These are phyloP conservation scores for Catostylus mosaicus DNA, from an alignment of 30 jellyfish, hydroid and myxozoan genomes.

Conservation along the genomic window DNA sequence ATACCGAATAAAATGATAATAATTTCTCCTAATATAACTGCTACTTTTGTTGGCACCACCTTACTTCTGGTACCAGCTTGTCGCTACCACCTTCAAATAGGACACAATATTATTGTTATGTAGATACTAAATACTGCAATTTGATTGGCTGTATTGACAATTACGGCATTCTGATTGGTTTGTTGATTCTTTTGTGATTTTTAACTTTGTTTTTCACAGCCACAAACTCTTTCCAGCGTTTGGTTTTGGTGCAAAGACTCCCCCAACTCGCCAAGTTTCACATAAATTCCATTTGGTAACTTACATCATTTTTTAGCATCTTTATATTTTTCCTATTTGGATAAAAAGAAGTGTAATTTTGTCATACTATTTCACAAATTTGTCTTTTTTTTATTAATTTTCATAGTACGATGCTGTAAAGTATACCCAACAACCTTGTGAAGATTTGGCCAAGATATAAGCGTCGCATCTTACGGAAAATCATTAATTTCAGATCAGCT, in stretches of 20 bases:
- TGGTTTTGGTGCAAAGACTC: slow-evolving; percentile 70
- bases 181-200: background rate
- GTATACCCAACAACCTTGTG: too few relatives aligned
- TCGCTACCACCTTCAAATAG: too few relatives aligned
- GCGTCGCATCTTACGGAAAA: too few relatives aligned
- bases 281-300: slow-evolving; percentile 77
- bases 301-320: background rate
- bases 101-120: too few relatives aligned
- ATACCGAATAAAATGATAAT: too few relatives aligned
- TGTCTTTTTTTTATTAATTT: background rate
- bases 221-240: slow-evolving; percentile 71
- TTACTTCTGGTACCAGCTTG: too few relatives aligned
- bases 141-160: background rate
- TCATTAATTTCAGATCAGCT: too few relatives aligned
- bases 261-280: slow-evolving; percentile 46
- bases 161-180: background rate
- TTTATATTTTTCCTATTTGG: background rate
- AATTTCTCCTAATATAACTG: too few relatives aligned
- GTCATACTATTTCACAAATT: background rate
- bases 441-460: too few relatives aligned
- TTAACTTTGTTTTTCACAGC: slow-evolving; percentile 17
- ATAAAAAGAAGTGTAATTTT: background rate
- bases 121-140: background rate
- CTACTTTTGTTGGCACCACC: too few relatives aligned
- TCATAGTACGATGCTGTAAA: too few relatives aligned